Base-by-base conservation (phyloP, 2,888 invertebrate genomes). In the Thymelicus lineola region DNA sequence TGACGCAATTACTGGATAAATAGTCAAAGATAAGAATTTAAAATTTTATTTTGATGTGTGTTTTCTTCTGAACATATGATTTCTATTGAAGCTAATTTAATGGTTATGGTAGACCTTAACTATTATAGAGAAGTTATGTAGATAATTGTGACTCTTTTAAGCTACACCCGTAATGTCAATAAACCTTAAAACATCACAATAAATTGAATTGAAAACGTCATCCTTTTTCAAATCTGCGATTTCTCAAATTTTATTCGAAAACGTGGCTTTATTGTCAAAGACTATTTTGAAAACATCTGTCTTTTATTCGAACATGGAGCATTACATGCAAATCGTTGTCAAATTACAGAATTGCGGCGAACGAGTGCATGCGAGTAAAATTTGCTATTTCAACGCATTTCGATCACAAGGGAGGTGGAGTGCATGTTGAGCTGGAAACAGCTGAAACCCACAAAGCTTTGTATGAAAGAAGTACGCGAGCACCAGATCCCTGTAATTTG, bases 401-500 rank as follows among this genome's bases (percentile, higher is more conserved):
- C 78, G 80, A 79, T 82, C 74, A 74, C 68, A 76, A 75, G 77
- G 79, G 79, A 80, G 81, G 84, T 83, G 86, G 81, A 87, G 82
- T 83, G 84, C 84, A 82, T 82, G 82, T 82, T 80, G 84, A 86
- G 84, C 84, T 82, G 79, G 77, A 82, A 85, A 84, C 82, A 83
- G 80, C 80, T 79, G 79, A 78, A 81, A 78, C 73, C 78, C 79
- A 82, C 88, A 87, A 87, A 87, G 88, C 86, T 88, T 88, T 86
- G 85, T 83, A 82, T 81, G 77, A 74, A 82, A 84, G 86, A 77
- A 78, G 82, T 79, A 75, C 76, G 76, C 78, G 73, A 75, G 80
- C 77, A 76, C 77, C 74, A 80, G 80, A 81, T 79, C 83, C 84
- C 86, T 89, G 86, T 89, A 88, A 89, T 89, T 89, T 88, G 79